Conservation (phyloP, 2,888 invertebrate species). For the Erynnis tages region DNA sequence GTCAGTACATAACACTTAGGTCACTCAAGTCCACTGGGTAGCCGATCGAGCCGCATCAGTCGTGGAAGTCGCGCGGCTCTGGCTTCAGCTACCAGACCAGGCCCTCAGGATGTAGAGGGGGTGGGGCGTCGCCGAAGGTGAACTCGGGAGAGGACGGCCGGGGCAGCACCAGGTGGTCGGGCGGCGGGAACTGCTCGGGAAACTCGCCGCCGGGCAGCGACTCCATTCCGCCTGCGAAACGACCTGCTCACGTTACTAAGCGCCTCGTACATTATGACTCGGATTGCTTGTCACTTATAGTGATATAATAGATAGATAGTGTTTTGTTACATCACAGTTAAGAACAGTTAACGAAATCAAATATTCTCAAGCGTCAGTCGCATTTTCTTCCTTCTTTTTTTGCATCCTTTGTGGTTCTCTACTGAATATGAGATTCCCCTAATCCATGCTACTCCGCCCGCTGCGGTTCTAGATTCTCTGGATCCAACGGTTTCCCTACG, state of each 20-base stretch:
- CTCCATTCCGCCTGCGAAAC: conserved; percentile 88
- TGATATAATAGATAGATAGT: no score
- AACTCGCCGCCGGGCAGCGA: conserved; percentile 73
- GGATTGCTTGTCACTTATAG: conserved; percentile 10
- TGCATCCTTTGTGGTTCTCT: no score
- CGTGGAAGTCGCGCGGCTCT: conserved; percentile 82
- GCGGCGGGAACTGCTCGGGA: conserved; percentile 81
- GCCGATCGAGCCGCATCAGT: conserved; percentile 80
- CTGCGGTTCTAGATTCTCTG: no score
- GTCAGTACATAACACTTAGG: conserved; percentile 46
- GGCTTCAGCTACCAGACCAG: conserved; percentile 82
- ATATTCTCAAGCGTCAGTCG: no score
- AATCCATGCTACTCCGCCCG: no score
- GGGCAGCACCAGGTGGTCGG: conserved; percentile 85
- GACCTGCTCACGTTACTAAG: conserved; percentile 85
- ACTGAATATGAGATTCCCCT: no score
- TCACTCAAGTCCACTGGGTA: conserved; percentile 70
- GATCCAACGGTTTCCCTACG: no score
- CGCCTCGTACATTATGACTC: conserved; percentile 8
- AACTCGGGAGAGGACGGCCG: conserved; percentile 89
- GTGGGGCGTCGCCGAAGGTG: conserved; percentile 80
- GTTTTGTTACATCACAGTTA: no score
- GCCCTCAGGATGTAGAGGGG: conserved; percentile 75
- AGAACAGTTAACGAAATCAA: no score
- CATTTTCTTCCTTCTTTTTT: no score